phyloP scores from a whole-genome alignment of 2,888 invertebrate genomes.

The Argyresthia albistria region DNA sequence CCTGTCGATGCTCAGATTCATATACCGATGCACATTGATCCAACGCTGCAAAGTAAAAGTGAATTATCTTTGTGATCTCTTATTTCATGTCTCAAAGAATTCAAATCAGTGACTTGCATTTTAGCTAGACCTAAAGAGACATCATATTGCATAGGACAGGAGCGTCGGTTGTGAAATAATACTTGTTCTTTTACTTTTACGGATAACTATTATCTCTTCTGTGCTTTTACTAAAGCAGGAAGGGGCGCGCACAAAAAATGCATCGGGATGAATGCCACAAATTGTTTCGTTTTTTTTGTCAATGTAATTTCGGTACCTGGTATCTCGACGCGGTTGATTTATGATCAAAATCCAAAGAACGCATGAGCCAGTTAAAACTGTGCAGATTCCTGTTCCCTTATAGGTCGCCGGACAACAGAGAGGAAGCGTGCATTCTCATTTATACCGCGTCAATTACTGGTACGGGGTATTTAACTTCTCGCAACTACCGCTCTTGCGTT shows the following conservation, averaged over 20 bases:
- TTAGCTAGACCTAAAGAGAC: too few relatives aligned
- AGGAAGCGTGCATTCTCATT: neutral
- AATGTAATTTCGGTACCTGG: conserved; percentile 5
- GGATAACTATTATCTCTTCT: too few relatives aligned
- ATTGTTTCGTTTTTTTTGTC: neutral
- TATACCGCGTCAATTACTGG: conserved; percentile 3
- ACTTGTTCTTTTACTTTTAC: too few relatives aligned
- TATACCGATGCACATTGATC: too few relatives aligned
- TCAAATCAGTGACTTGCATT: too few relatives aligned
- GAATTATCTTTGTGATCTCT: too few relatives aligned
- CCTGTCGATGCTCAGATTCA: too few relatives aligned
- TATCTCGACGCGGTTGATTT: conserved; percentile 4
- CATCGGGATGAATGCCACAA: neutral
- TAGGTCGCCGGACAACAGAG: neutral
- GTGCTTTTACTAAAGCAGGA: neutral
- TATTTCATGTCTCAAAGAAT: too few relatives aligned
- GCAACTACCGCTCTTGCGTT: neutral
- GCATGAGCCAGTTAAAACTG: neutral
- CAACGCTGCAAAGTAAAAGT: too few relatives aligned
- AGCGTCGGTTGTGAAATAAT: too few relatives aligned
- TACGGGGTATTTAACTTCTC: neutral
- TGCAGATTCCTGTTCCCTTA: neutral
- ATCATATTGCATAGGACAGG: too few relatives aligned
- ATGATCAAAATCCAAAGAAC: conserved; percentile 1
- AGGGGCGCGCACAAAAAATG: neutral